A percentile compares a stretch with the other conserved stretches of the same genome.
Evolutionary conservation across 2,888 invertebrate species (phyloP).

Genomic region (Polia nebulosa): DNA sequence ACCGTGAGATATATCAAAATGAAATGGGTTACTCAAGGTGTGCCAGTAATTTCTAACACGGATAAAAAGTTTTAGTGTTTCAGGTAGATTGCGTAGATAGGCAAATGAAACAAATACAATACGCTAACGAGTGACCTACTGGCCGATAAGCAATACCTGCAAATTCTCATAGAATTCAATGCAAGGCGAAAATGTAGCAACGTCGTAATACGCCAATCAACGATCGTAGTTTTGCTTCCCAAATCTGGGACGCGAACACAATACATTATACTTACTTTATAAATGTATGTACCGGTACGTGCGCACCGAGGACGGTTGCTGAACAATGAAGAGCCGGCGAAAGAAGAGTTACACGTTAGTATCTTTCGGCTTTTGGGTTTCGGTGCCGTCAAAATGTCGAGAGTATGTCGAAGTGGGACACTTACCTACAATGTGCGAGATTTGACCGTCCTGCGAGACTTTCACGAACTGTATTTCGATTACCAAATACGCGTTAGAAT

Average conservation of each 20-base stretch:
- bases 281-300: slow-evolving; percentile 79
- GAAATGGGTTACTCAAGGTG: slow-evolving; percentile 37
- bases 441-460: slow-evolving; percentile 89
- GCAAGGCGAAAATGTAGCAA: slow-evolving; percentile 89
- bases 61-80: slow-evolving; percentile 62
- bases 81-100: slow-evolving; percentile 58
- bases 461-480: slow-evolving; percentile 90
- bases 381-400: slow-evolving; percentile 87
- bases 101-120: slow-evolving; percentile 68
- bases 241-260: slow-evolving; percentile 87
- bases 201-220: slow-evolving; percentile 87
- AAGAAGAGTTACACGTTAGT: slow-evolving; percentile 81
- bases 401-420: slow-evolving; percentile 85
- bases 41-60: slow-evolving; percentile 54
- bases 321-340: slow-evolving; percentile 81
- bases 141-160: slow-evolving; percentile 84
- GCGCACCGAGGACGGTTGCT: slow-evolving; percentile 75
- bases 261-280: slow-evolving; percentile 74
- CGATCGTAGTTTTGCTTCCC: slow-evolving; percentile 86
- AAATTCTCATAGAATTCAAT: slow-evolving; percentile 89
- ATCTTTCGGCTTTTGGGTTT: slow-evolving; percentile 85
- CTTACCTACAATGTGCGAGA: slow-evolving; percentile 85
- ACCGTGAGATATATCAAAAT: slow-evolving; percentile 23
- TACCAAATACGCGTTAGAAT: slow-evolving; percentile 91
- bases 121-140: slow-evolving; percentile 83